Conservation (phyloP, 2,797 vertebrate genomes). For the Fistularia commersonii region DNA sequence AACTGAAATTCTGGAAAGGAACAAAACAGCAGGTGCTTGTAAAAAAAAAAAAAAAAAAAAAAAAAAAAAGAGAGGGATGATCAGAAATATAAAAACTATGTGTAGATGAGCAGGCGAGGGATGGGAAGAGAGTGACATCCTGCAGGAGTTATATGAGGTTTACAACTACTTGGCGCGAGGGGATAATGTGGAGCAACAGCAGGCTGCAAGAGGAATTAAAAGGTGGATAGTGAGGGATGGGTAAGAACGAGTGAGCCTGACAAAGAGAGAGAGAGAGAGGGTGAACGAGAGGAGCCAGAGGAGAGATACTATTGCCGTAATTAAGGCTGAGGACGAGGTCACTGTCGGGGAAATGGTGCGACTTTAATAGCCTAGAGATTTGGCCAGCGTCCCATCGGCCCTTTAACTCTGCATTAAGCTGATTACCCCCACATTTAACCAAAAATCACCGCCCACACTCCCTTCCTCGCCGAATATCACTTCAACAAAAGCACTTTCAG, state of each 20-base stretch:
- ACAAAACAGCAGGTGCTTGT: not conserved
- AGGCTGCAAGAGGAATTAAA: constrained; percentile 5
- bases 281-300: constrained; percentile 35
- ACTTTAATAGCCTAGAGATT: constrained; percentile 74
- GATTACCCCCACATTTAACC: constrained; percentile 77
- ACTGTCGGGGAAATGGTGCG: constrained; percentile 53
- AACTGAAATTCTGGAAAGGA: constrained; percentile 17
- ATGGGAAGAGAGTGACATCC: constrained; percentile 11
- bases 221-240: not conserved
- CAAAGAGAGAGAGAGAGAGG: constrained; percentile 7
- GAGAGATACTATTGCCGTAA: constrained; percentile 66
- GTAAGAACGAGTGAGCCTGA: constrained; percentile 19
- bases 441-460: constrained; percentile 62
- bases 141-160: constrained; percentile 16
- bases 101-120: constrained; percentile 1
- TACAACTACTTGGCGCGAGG: constrained; percentile 4
- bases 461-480: constrained; percentile 57
- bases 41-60: not conserved
- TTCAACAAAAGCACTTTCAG: constrained; percentile 62
- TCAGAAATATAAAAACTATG: constrained; percentile 16
- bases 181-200: constrained; percentile 16
- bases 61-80: not conserved
- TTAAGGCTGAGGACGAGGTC: constrained; percentile 72
- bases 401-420: constrained; percentile 78
- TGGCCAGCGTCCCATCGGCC: constrained; percentile 67